Evolutionary conservation across 2,113 vertebrate genomes (phyloP).

Genomic region (Pollachius pollachius): DNA sequence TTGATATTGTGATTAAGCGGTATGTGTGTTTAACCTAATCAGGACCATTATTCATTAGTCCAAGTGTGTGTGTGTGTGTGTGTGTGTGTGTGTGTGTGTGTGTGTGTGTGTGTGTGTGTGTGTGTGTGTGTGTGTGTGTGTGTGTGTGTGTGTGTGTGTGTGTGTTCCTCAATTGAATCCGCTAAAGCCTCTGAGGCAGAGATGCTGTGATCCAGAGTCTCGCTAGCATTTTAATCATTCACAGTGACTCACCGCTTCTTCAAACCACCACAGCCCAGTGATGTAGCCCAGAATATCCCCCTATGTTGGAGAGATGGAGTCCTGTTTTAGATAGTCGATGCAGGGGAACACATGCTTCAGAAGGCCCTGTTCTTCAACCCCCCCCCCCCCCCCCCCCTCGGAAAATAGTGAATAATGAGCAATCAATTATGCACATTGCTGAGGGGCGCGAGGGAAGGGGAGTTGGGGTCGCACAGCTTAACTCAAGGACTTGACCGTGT

Average conservation of each 20-base stretch:
- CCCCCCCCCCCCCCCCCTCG: constrained; percentile 58
- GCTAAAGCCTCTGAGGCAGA: constrained; percentile 50
- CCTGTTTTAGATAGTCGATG: constrained; percentile 21
- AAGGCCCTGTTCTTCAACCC: constrained; percentile 41
- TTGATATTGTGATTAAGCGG: constrained; percentile 55
- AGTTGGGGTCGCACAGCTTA: constrained; percentile 47
- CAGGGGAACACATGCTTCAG: constrained; percentile 33
- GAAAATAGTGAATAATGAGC: constrained; percentile 71
- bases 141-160: constrained; percentile 47
- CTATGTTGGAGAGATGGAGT: too few relatives aligned
- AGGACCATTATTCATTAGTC: constrained; percentile 52
- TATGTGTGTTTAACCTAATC: constrained; percentile 58
- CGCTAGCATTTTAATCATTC: constrained; percentile 61
- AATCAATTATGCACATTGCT: constrained; percentile 63
- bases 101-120: constrained; percentile 43
- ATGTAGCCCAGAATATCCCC: background rate
- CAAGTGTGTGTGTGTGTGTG: constrained; percentile 43
- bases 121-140: constrained; percentile 54
- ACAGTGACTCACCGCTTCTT: constrained; percentile 62
- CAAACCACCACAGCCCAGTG: constrained; percentile 40
- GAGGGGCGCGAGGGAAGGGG: constrained; percentile 34
- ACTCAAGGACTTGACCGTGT: constrained; percentile 66
- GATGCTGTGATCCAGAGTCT: constrained; percentile 18
- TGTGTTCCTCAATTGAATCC: constrained; percentile 28
- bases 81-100: constrained; percentile 47